Conservation (phyloP, 2,797 vertebrate genomes). For the Lindbergichthys nudifrons region DNA sequence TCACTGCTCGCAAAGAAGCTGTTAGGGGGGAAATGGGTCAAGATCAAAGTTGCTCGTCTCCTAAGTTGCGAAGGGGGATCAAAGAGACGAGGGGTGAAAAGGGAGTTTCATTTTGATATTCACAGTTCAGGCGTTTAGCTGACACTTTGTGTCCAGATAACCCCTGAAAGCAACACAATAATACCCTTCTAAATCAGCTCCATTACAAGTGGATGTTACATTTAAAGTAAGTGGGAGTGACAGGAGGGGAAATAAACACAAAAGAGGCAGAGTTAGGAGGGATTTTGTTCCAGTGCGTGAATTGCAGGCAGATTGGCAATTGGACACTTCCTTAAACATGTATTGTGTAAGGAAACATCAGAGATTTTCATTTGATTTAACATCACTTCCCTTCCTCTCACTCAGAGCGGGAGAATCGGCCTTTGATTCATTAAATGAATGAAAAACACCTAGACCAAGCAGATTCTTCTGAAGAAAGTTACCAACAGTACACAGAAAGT, state of each 20-base stretch:
- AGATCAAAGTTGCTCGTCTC: slow-evolving; percentile 73
- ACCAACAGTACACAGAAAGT: slow-evolving; percentile 37
- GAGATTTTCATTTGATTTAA: slow-evolving; percentile 30
- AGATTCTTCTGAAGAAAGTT: background rate
- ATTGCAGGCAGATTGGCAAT: slow-evolving; percentile 44
- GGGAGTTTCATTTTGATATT: slow-evolving; percentile 51
- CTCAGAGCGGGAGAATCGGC: background rate
- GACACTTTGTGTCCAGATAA: slow-evolving; percentile 53
- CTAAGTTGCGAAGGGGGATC: slow-evolving; percentile 59
- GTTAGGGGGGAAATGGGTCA: slow-evolving; percentile 75
- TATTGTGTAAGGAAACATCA: slow-evolving; percentile 41
- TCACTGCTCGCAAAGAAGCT: slow-evolving; percentile 54
- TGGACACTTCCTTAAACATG: slow-evolving; percentile 36
- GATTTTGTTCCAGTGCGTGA: slow-evolving; percentile 35
- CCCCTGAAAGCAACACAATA: slow-evolving; percentile 14
- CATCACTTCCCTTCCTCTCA: slow-evolving; percentile 19
- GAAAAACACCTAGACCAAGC: slow-evolving; percentile 1
- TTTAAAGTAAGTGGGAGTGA: slow-evolving; percentile 45
- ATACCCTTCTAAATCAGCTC: slow-evolving; percentile 29
- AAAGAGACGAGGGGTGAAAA: slow-evolving; percentile 59
- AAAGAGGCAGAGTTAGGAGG: slow-evolving; percentile 22
- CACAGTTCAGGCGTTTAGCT: slow-evolving; percentile 48
- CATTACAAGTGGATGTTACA: slow-evolving; percentile 30
- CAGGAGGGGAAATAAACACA: slow-evolving; percentile 55
- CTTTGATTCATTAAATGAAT: slow-evolving; percentile 11